Evolutionary conservation across 2,797 vertebrate genomes (phyloP).

Genomic region (Catharus ustulatus): DNA sequence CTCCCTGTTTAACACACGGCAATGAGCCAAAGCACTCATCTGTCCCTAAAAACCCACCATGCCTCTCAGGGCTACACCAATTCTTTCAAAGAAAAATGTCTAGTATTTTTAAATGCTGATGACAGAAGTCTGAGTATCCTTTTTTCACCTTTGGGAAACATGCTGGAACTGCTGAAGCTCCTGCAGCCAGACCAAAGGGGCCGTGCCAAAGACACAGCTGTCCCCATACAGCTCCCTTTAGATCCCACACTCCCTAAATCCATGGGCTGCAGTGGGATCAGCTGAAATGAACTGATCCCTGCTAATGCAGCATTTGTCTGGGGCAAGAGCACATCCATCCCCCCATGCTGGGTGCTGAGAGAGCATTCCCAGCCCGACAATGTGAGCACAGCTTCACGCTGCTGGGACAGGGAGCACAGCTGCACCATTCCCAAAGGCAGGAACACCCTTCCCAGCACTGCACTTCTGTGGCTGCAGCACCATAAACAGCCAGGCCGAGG

Average conservation of each 20-base stretch:
- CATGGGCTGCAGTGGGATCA: neutral
- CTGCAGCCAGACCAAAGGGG: neutral
- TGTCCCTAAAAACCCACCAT: neutral
- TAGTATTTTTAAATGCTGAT: neutral
- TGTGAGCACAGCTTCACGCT: fast-evolving
- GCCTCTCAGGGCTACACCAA: neutral
- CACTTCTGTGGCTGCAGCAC: fast-evolving
- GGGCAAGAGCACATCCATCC: neutral
- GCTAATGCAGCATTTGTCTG: neutral
- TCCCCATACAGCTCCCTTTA: neutral
- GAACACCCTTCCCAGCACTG: neutral
- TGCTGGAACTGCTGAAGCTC: neutral
- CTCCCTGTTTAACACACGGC: fast-evolving
- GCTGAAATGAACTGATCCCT: neutral
- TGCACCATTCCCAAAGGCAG: neutral
- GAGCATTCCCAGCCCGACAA: fast-evolving
- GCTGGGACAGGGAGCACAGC: neutral
- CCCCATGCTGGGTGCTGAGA: neutral
- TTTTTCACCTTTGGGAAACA: neutral
- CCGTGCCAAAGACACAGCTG: neutral
- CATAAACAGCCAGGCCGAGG: neutral
- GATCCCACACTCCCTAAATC: neutral
- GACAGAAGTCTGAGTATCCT: neutral
- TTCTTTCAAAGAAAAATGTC: neutral
- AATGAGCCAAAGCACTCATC: fast-evolving